Conservation (phyloP, 2,797 vertebrate species). For the Triplophysa yarkandensis region DNA sequence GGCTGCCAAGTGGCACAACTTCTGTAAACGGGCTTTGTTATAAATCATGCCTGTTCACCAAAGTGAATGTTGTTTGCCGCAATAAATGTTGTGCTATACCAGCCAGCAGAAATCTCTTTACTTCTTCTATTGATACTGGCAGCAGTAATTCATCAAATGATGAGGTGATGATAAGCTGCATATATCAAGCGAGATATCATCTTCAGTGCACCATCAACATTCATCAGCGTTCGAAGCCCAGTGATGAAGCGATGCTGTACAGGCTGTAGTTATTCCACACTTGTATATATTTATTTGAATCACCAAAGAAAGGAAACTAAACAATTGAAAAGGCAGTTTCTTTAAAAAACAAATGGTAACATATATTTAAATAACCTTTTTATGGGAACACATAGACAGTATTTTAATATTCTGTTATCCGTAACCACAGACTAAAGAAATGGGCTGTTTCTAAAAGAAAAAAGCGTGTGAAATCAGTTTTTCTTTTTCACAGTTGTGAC, state of each 20-base stretch:
- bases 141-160: background rate
- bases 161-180: background rate
- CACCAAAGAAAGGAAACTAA: too few species aligned
- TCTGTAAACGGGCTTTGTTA: too few species aligned
- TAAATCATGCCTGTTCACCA: background rate
- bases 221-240: background rate
- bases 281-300: too few species aligned
- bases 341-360: too few species aligned
- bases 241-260: background rate
- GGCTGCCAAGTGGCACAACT: too few species aligned
- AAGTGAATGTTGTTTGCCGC: background rate
- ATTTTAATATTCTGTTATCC: background rate
- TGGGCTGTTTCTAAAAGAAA: background rate
- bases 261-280: too few species aligned
- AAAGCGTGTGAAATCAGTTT: slow-evolving; percentile 1
- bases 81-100: background rate
- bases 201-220: background rate
- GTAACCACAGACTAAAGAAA: background rate
- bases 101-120: background rate
- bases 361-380: too few species aligned
- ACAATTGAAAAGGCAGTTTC: too few species aligned
- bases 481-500: slow-evolving; percentile 9
- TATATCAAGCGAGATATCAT: background rate
- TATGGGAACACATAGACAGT: too few species aligned
- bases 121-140: background rate